A percentile compares a stretch with the other conserved stretches of the same genome.
phyloP scores from a whole-genome alignment of 2,797 vertebrate species.

The Thunnus albacares region DNA sequence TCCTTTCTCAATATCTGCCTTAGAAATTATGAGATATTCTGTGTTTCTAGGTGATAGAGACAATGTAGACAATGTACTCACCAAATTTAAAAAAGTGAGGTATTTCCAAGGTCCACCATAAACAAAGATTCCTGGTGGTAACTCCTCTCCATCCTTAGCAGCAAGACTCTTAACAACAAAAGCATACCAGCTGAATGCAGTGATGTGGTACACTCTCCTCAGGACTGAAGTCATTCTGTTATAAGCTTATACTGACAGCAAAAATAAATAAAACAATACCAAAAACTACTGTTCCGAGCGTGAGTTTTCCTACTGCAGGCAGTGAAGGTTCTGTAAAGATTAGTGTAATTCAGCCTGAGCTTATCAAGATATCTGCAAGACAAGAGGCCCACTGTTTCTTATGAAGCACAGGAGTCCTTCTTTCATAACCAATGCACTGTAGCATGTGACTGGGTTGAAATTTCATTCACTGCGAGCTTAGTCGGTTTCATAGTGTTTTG shows the following conservation, averaged over 20 bases:
- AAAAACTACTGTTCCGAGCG: neutral
- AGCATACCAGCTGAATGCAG: slow-evolving; percentile 88
- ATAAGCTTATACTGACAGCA: neutral
- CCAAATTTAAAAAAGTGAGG: slow-evolving; percentile 93
- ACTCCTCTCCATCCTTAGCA: slow-evolving; percentile 65
- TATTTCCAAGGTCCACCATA: slow-evolving; percentile 94
- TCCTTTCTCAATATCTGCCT: neutral
- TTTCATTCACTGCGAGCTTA: slow-evolving; percentile 38
- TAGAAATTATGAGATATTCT: neutral
- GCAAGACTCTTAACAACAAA: slow-evolving; percentile 76
- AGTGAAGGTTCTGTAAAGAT: slow-evolving; percentile 69
- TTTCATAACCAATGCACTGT: slow-evolving; percentile 66
- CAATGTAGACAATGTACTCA: slow-evolving; percentile 75
- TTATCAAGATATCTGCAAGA: slow-evolving; percentile 66
- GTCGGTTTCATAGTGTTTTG: slow-evolving; percentile 43
- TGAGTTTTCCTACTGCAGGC: slow-evolving; percentile 17
- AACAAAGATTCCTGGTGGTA: slow-evolving; percentile 83
- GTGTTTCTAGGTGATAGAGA: neutral
- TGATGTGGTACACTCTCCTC: slow-evolving; percentile 83
- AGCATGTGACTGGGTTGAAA: slow-evolving; percentile 64
- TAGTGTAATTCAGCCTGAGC: slow-evolving; percentile 58
- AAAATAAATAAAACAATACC: slow-evolving; percentile 10
- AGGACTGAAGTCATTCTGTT: slow-evolving; percentile 77
- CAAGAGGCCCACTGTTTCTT: slow-evolving; percentile 80
- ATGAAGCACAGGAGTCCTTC: slow-evolving; percentile 40